A percentile compares a stretch with the other conserved stretches of the same genome.
Evolutionary conservation across 2,113 vertebrate species (phyloP).

Genomic region (Cryptomyrus ogoouensis): DNA sequence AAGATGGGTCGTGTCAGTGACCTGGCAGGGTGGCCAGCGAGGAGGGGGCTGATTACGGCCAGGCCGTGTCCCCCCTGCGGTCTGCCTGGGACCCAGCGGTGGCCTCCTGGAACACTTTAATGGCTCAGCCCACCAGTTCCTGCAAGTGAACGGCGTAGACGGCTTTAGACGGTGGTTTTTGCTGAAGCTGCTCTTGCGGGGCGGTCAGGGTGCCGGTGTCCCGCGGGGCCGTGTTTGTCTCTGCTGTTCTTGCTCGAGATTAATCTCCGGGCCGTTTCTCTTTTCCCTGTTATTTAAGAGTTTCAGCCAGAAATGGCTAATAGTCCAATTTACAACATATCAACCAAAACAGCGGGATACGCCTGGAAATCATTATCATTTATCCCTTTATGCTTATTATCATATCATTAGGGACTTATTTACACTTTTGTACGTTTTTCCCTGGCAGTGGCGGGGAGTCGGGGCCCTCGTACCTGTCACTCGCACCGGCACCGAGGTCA

Average conservation of each 20-base stretch:
- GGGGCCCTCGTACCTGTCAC: not conserved
- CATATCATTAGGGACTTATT: conserved; percentile 20
- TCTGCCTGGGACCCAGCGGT: not conserved
- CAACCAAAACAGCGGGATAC: conserved; percentile 19
- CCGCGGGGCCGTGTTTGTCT: not conserved
- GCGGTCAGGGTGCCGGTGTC: not conserved
- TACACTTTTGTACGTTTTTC: not conserved
- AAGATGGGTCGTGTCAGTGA: not conserved
- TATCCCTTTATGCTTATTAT: conserved; percentile 14
- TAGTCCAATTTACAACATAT: conserved; percentile 24
- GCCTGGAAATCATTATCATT: conserved; percentile 10
- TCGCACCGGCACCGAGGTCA: not conserved
- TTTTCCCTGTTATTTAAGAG: conserved; percentile 16
- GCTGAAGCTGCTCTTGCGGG: not conserved
- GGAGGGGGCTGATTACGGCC: not conserved
- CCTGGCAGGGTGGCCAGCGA: not conserved
- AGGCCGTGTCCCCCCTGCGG: not conserved
- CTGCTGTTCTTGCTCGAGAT: not conserved
- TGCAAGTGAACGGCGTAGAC: not conserved
- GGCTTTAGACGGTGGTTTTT: not conserved
- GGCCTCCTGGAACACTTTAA: too few relatives aligned
- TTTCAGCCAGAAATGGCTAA: conserved; percentile 9
- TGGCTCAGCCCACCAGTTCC: not conserved
- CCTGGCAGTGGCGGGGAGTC: not conserved
- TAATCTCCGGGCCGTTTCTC: not conserved